Evolutionary conservation across 2,113 vertebrate species (phyloP).

Genomic region (Zingel zingel): DNA sequence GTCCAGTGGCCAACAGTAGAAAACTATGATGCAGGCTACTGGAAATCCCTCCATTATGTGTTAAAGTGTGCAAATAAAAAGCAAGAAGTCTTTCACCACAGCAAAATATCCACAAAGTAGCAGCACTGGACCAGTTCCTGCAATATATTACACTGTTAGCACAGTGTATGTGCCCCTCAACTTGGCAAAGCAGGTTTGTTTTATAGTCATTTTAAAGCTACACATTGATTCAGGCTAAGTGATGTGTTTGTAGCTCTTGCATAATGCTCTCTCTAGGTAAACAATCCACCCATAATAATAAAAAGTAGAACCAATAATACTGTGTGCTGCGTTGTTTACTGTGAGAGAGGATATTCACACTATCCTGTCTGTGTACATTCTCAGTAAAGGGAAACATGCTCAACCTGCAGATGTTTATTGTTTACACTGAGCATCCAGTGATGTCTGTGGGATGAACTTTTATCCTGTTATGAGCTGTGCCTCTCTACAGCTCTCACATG

Average conservation of each 20-base stretch:
- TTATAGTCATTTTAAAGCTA: not conserved
- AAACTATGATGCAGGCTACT: not conserved
- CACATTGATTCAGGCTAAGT: not conserved
- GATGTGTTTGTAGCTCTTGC: not conserved
- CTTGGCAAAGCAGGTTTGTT: not conserved
- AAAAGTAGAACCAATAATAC: not conserved
- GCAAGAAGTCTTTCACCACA: not conserved
- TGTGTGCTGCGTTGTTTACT: not conserved
- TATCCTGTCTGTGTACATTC: not conserved
- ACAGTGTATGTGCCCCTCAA: too few relatives aligned
- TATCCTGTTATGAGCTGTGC: not conserved
- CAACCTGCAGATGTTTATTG: not conserved
- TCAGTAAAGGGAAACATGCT: constrained; percentile 2
- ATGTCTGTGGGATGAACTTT: constrained; percentile 19
- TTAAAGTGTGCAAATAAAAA: too few relatives aligned
- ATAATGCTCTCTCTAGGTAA: not conserved
- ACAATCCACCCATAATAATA: not conserved
- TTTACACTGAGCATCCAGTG: not conserved
- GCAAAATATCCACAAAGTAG: not conserved
- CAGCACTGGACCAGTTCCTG: not conserved
- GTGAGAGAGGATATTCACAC: not conserved
- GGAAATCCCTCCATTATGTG: not conserved
- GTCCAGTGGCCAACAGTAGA: too few relatives aligned
- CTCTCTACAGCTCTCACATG: constrained; percentile 27
- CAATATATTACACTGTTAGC: too few relatives aligned